These are phyloP conservation scores for Drosophila pandora DNA, from an alignment of 1,140 invertebrate species.

Conservation along the genomic window DNA sequence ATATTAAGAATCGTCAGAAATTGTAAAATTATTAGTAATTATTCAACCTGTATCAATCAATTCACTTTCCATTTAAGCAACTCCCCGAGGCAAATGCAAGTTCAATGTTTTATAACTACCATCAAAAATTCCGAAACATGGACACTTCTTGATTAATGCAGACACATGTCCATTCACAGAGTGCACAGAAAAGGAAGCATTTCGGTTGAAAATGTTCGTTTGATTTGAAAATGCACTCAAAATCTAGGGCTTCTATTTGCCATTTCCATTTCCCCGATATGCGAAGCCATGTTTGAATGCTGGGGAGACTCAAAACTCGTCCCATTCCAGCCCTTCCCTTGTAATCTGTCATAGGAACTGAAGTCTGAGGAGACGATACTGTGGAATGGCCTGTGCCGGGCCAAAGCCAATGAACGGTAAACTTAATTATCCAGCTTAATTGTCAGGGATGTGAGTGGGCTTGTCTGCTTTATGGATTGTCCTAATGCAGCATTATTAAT, in stretches of 20 bases:
- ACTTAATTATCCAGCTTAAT: constrained; percentile 82
- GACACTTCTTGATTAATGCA: constrained; percentile 53
- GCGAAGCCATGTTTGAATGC: constrained; percentile 25
- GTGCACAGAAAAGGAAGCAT: constrained; percentile 18
- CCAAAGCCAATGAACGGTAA: constrained; percentile 81
- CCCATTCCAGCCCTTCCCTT: constrained; percentile 1
- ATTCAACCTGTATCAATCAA: not conserved
- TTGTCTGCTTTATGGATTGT: constrained; percentile 68
- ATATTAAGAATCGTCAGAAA: not conserved
- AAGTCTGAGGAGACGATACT: not conserved
- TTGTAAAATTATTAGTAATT: not conserved
- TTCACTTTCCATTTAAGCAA: not conserved
- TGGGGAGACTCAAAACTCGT: not conserved
- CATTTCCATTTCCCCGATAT: constrained; percentile 19
- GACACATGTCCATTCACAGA: constrained; percentile 38
- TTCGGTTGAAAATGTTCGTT: constrained; percentile 31
- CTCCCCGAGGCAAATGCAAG: not conserved
- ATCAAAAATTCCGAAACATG: constrained; percentile 36
- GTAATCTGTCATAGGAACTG: constrained; percentile 41
- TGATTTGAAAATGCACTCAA: constrained; percentile 61
- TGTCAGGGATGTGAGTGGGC: constrained; percentile 56
- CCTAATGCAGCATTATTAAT: constrained; percentile 83
- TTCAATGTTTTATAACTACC: constrained; percentile 21
- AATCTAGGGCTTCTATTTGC: constrained; percentile 44
- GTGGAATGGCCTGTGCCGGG: constrained; percentile 3